phyloP scores from a whole-genome alignment of 2,113 vertebrate species.

The Dasyprocta punctata region DNA sequence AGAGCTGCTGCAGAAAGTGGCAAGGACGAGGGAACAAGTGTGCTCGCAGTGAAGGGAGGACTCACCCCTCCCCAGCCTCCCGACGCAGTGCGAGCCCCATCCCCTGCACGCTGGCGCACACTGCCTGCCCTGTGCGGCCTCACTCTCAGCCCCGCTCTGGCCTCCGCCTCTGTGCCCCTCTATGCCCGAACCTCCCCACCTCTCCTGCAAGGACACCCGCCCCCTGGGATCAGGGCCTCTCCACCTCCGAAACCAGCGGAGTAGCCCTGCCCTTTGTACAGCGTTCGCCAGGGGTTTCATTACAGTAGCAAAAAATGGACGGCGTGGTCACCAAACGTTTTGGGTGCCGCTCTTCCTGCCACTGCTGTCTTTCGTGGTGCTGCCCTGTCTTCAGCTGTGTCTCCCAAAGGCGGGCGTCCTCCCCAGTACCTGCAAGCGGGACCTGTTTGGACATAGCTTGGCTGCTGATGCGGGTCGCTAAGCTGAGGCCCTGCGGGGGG shows the following conservation, averaged over 20 bases:
- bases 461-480: accelerated
- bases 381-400: not conserved
- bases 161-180: not conserved
- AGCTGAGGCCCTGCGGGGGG: no score
- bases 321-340: accelerated
- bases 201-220: not conserved
- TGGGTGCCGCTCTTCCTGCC: accelerated
- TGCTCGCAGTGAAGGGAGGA: not conserved
- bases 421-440: not conserved
- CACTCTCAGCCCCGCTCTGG: not conserved
- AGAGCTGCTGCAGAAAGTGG: not conserved
- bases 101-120: accelerated
- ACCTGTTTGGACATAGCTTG: not conserved
- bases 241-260: not conserved
- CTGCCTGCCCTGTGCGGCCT: not conserved
- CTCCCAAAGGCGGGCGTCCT: not conserved
- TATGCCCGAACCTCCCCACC: no score
- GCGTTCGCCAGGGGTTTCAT: not conserved
- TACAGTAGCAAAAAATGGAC: no score
- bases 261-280: no score
- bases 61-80: no score
- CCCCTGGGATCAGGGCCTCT: not conserved
- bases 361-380: not conserved
- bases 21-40: not conserved
- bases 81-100: not conserved